Evolutionary conservation across 2,113 vertebrate genomes (phyloP), one percentile per base, ranked within the genome.

Genomic region (Kryptolebias marmoratus): DNA sequence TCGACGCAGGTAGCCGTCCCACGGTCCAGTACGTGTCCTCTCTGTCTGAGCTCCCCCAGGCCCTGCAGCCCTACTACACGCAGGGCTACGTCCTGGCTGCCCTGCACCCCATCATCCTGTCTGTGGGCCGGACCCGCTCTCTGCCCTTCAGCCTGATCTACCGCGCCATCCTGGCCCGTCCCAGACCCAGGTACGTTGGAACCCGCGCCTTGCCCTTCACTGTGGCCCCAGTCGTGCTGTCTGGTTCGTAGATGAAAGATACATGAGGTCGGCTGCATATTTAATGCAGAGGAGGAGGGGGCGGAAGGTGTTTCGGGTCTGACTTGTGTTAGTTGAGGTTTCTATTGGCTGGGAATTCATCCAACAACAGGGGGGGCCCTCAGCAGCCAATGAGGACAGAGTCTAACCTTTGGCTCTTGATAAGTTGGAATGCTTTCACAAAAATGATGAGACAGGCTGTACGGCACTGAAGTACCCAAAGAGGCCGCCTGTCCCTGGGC

Each of bases 61-160:
- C 94, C 30, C 93, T 99, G 87, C 95, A 96, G 85, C 93, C 95
- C 0, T 97, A 97, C 87, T 99, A 98, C 89, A 95, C 92, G 10
- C 94, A 94, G 77, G 97, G 97, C 28, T 99, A 95, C 56, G 76
- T 96, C 44, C 94, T 96, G 27, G 85, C 93, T 5, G 94, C 97
- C 57, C 83, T 99, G 71, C 97, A 99, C 76, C 96, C 97, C 74
- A 90, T 98, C 64, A 91, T 98, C 74, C 94, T 98, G 62, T 95
- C 96, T 0, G 73, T 95, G 56, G 95, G 95, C 7, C 93, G 81
- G 0, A 94, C 92, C 9, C 94, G 92, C 66, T 93, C 80, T 0
- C 94, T 97, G 59, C 94, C 97, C 30, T 95, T 95, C 55, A 97
- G 95, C 84, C 91, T 95, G 79, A 94, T 98, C 2, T 98, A 98